Percentiles rank a stretch among this genome's conserved stretches.
Evolutionary conservation across 1,140 invertebrate species (phyloP).

Genomic region (Bacillus rossius): DNA sequence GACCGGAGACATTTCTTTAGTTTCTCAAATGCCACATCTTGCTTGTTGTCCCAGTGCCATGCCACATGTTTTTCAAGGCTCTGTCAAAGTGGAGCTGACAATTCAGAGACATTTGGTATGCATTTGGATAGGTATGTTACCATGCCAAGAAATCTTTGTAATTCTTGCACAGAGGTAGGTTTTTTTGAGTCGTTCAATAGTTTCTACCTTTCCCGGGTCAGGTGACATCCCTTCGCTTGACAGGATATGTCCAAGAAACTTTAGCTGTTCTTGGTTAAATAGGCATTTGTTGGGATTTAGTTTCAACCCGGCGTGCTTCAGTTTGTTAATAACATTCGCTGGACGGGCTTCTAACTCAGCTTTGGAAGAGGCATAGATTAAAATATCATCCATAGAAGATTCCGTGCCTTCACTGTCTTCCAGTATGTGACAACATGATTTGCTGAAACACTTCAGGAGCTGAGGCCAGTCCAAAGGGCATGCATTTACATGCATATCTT

Average conservation of each 20-base stretch:
- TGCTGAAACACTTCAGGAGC: constrained; percentile 30
- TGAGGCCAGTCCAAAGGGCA: constrained; percentile 32
- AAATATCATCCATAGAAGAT: background rate
- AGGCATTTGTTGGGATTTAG: background rate
- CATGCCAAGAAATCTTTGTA: constrained; percentile 28
- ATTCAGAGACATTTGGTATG: constrained; percentile 21
- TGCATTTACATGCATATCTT: constrained; percentile 25
- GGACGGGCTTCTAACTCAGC: background rate
- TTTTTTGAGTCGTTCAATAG: constrained; percentile 9
- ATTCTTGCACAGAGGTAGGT: constrained; percentile 20
- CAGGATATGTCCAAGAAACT: constrained; percentile 7
- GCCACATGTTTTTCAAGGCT: constrained; percentile 27
- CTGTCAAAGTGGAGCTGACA: constrained; percentile 23
- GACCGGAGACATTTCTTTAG: constrained; percentile 24
- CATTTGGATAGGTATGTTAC: constrained; percentile 20
- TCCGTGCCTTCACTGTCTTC: constrained; percentile 13
- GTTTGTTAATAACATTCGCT: too few species aligned
- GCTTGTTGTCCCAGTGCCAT: constrained; percentile 24
- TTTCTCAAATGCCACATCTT: constrained; percentile 20
- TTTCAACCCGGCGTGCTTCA: background rate
- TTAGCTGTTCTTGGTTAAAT: background rate
- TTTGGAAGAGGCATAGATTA: background rate
- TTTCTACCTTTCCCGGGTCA: constrained; percentile 25
- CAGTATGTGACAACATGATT: constrained; percentile 21
- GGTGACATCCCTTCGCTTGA: constrained; percentile 2